Evolutionary conservation across 2,888 invertebrate genomes (phyloP).

Genomic region (Callosobruchus maculatus): DNA sequence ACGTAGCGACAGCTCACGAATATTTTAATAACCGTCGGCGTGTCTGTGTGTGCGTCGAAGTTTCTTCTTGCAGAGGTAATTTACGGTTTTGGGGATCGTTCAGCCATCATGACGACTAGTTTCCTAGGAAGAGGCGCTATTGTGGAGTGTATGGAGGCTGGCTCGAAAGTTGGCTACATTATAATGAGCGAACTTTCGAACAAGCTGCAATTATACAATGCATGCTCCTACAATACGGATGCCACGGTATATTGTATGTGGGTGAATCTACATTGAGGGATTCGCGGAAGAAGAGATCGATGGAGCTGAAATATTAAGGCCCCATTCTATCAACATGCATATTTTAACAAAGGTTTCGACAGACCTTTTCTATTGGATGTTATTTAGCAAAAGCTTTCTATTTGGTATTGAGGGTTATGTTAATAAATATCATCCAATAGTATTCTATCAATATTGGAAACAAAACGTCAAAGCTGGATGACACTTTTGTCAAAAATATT

Average conservation of each 20-base stretch:
- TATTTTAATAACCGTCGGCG: background rate
- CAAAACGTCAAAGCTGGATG: too few relatives aligned
- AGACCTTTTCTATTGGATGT: too few relatives aligned
- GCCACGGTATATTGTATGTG: background rate
- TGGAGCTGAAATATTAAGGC: too few relatives aligned
- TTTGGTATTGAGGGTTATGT: too few relatives aligned
- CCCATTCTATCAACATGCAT: too few relatives aligned
- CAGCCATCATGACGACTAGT: background rate
- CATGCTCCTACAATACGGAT: background rate
- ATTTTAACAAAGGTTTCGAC: too few relatives aligned
- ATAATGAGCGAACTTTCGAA: background rate
- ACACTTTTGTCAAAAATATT: too few relatives aligned
- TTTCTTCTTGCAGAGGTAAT: background rate
- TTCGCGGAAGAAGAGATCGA: too few relatives aligned
- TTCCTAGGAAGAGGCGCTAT: background rate
- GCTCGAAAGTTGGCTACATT: background rate
- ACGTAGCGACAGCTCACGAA: background rate
- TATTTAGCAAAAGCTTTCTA: too few relatives aligned
- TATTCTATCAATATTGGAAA: too few relatives aligned
- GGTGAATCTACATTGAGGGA: background rate
- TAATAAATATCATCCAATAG: too few relatives aligned
- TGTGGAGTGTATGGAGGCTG: background rate
- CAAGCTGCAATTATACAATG: background rate
- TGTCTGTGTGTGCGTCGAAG: background rate
- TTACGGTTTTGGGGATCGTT: background rate